Evolutionary conservation across 2,888 invertebrate genomes (phyloP).

Genomic region (Nineta flava): DNA sequence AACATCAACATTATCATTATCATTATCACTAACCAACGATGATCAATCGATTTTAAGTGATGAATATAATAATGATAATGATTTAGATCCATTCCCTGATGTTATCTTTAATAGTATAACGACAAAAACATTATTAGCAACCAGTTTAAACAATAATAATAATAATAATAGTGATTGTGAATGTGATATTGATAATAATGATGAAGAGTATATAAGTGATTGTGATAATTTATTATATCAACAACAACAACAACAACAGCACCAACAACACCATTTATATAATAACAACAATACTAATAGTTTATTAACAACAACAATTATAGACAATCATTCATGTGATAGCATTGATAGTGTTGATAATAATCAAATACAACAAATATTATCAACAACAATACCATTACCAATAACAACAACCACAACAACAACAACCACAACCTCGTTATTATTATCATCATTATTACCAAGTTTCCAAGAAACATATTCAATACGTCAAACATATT

Average conservation of each 20-base stretch:
- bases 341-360: too few relatives aligned
- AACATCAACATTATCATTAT: too few relatives aligned
- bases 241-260: constrained; percentile 6
- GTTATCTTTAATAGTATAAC: constrained; percentile 27
- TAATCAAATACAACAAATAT: too few relatives aligned
- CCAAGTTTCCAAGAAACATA: constrained; percentile 85
- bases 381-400: constrained; percentile 22
- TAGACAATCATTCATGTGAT: too few relatives aligned
- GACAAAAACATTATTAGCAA: constrained; percentile 14
- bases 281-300: constrained; percentile 9
- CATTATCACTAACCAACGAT: too few relatives aligned
- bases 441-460: constrained; percentile 21
- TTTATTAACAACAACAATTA: too few relatives aligned
- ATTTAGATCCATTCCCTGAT: constrained; percentile 59
- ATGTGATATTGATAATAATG: too few relatives aligned
- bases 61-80: constrained; percentile 16
- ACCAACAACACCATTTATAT: constrained; percentile 7
- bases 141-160: constrained; percentile 9
- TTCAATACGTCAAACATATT: constrained; percentile 46
- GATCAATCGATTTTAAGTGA: too few relatives aligned
- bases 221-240: too few relatives aligned
- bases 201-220: too few relatives aligned
- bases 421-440: not conserved
- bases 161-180: too few relatives aligned
- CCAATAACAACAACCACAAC: constrained; percentile 19